Conservation (phyloP, 2,797 vertebrate species). For the Botia almorhae region DNA sequence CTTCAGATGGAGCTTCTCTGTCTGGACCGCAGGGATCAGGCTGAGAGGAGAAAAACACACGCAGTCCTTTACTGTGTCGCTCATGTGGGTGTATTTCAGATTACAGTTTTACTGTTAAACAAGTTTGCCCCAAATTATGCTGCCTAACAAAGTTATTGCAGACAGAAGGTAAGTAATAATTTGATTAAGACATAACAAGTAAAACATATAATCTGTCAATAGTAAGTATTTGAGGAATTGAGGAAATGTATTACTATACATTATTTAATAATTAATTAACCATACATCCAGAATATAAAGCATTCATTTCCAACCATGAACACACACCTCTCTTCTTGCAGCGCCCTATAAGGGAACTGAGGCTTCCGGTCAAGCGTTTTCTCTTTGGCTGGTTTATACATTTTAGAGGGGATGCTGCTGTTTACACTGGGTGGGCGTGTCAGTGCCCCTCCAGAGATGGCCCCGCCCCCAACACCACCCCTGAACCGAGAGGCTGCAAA, state of each 20-base stretch:
- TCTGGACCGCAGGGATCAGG: constrained; percentile 91
- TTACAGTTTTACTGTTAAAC: not conserved
- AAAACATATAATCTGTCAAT: too few relatives aligned
- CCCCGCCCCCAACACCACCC: constrained; percentile 70
- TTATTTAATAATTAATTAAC: too few relatives aligned
- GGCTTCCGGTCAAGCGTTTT: constrained; percentile 92
- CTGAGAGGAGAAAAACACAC: constrained; percentile 75
- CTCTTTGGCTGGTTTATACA: constrained; percentile 97
- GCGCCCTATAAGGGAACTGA: constrained; percentile 85
- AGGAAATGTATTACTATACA: too few relatives aligned
- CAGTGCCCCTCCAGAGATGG: constrained; percentile 72
- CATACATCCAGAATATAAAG: too few relatives aligned
- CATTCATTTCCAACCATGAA: not conserved
- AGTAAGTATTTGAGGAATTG: too few relatives aligned
- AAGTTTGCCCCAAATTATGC: too few relatives aligned
- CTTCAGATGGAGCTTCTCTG: constrained; percentile 94
- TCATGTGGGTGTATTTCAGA: constrained; percentile 65
- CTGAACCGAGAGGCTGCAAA: constrained; percentile 82
- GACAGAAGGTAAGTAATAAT: too few relatives aligned
- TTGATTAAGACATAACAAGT: too few relatives aligned
- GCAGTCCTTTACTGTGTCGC: constrained; percentile 65
- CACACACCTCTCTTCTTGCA: constrained; percentile 80
- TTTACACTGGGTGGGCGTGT: constrained; percentile 82
- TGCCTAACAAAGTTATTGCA: too few relatives aligned
- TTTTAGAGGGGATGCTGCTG: constrained; percentile 84